Evolutionary conservation across 2,113 vertebrate genomes (phyloP).

Genomic region (Paratilapia polleni): DNA sequence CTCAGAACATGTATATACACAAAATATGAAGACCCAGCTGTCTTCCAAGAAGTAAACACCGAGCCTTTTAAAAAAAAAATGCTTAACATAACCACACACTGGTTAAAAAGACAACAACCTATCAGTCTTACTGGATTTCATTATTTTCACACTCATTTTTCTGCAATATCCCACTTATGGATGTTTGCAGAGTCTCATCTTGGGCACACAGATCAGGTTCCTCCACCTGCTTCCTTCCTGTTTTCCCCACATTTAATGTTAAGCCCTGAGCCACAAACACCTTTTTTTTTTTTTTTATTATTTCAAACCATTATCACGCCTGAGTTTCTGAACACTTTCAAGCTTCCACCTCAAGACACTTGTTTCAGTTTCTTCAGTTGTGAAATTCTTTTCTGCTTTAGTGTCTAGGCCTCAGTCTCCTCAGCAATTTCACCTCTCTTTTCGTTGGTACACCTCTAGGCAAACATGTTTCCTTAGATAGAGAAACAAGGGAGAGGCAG

Average conservation of each 20-base stretch:
- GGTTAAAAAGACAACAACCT: neutral
- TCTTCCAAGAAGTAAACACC: neutral
- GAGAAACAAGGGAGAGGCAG: neutral
- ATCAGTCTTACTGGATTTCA: neutral
- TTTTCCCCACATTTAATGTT: no score
- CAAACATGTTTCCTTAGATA: neutral
- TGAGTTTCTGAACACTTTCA: neutral
- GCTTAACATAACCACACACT: neutral
- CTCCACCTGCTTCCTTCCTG: no score
- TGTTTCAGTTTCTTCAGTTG: neutral
- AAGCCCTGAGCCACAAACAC: neutral
- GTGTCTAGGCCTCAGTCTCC: neutral
- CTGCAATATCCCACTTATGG: neutral
- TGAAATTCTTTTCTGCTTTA: neutral
- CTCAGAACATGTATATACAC: neutral
- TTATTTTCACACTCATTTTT: neutral
- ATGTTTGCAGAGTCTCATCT: neutral
- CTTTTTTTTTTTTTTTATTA: neutral
- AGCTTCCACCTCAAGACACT: neutral
- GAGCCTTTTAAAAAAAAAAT: neutral
- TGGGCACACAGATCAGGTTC: neutral
- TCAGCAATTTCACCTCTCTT: neutral
- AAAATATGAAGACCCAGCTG: neutral
- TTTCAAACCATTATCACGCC: rapidly evolving
- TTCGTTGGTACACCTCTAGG: neutral